These are phyloP conservation scores for Chrosomus eos DNA, from an alignment of 2,797 vertebrate genomes.

Conservation along the genomic window DNA sequence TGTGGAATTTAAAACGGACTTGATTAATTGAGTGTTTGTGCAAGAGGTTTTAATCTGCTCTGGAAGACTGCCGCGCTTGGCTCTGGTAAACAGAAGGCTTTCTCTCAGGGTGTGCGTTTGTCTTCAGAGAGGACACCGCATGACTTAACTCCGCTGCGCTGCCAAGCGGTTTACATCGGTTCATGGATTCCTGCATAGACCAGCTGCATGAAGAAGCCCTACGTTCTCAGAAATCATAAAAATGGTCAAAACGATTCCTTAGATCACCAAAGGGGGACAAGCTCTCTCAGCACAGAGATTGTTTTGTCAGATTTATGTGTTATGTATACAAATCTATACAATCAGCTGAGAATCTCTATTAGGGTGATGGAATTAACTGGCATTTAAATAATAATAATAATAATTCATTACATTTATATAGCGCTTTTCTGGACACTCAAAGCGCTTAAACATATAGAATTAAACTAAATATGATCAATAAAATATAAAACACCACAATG, in stretches of 20 bases:
- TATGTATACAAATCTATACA: neutral
- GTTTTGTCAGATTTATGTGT: neutral
- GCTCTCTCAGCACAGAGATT: neutral
- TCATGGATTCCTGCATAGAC: neutral
- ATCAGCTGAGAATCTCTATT: neutral
- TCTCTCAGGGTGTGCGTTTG: constrained; percentile 21
- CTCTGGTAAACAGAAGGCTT: constrained; percentile 40
- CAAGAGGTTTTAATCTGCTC: constrained; percentile 28
- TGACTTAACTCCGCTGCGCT: neutral
- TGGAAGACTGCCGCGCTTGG: constrained; percentile 3
- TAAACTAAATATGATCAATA: neutral
- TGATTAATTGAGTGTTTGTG: constrained; percentile 56
- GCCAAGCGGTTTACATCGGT: neutral
- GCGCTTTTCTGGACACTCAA: no score
- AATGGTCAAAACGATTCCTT: neutral
- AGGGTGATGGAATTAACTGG: no score
- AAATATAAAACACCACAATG: neutral
- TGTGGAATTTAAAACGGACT: constrained; percentile 48
- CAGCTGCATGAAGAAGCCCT: neutral
- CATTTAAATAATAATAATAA: no score
- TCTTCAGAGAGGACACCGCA: constrained; percentile 20
- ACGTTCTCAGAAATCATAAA: neutral
- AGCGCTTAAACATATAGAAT: no score
- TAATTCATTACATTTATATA: no score
- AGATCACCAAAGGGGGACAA: neutral